Base-by-base conservation (phyloP, 92 coral and sea anemone genomes). In the Porites lobata region DNA sequence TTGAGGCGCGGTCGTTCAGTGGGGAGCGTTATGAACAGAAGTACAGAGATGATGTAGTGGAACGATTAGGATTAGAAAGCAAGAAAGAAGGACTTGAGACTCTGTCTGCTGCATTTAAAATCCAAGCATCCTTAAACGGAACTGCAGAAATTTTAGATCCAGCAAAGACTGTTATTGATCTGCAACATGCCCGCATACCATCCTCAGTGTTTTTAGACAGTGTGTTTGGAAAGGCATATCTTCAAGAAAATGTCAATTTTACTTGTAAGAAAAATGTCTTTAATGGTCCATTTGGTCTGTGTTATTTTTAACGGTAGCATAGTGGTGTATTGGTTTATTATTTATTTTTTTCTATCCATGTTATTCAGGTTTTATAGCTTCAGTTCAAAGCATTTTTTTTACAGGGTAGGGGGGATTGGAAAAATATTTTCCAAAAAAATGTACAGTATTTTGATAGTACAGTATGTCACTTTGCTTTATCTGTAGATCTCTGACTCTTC, bases 211-310 rank as follows among this genome's bases (percentile, higher is more conserved):
- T 82, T 43, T 70, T 95, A 78, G 95, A 93, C 56, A 93, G 89
- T 62, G 78, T 95, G 81, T 91, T 95, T 76, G 93, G 98, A 53
- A 93, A 91, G 88, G 90, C 90, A 4, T 90, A 83, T 78, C 80
- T 91, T 24, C 92, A 89, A 65, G 86, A 91, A 75, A 95, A 92
- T 76, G 83, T 90, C 24, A 92, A 90, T 13, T 89, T 95, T 76
- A 77, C 98, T 0, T 95, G 96, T 72, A 95, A 95, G 82, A 92
- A 87, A 54, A 94, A 94, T 87, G 95, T 90, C 10, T 72, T 92
- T 10, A 92, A 95, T 74, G 95, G 98, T 22, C 96, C 98, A 2
- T 91, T 95, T 90, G 98, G 96, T 38, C 75, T 95, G 90, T 95
- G 96, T 68, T 95, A 95, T 70, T 89, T 95, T 79, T 94, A 84